Percentiles rank a stretch among this genome's conserved stretches.
phyloP scores from a whole-genome alignment of 2,888 invertebrate genomes.

The Drosophila cracens region DNA sequence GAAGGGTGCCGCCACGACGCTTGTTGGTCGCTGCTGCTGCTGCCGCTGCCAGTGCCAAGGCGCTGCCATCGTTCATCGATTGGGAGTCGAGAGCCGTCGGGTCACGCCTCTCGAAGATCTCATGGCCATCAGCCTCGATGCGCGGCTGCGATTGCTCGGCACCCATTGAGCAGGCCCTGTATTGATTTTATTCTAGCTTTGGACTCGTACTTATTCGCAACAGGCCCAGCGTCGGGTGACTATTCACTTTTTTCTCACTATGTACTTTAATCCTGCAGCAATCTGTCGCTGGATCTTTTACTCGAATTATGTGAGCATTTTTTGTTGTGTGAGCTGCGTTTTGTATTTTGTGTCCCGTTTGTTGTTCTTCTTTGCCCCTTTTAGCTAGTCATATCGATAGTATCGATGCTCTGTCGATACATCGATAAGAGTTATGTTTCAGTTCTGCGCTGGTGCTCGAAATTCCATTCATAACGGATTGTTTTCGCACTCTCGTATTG shows the following conservation, averaged over 20 bases:
- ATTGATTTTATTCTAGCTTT: conserved; percentile 45
- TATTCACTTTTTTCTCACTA: background rate
- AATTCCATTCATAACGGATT: background rate
- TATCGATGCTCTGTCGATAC: conserved; percentile 1
- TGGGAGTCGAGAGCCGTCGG: conserved; percentile 1
- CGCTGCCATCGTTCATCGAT: conserved; percentile 48
- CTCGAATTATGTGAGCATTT: background rate
- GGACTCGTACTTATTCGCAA: background rate
- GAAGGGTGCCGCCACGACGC: conserved; percentile 57
- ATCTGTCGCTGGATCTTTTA: background rate
- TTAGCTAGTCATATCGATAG: background rate
- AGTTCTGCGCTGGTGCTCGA: background rate
- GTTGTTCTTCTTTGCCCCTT: conserved; percentile 4
- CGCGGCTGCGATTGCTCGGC: conserved; percentile 88
- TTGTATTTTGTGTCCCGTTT: conserved; percentile 20
- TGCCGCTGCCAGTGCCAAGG: conserved; percentile 52
- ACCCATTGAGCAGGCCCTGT: conserved; percentile 85
- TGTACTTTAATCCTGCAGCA: background rate
- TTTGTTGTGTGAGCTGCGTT: background rate
- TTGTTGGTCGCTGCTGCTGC: conserved; percentile 74
- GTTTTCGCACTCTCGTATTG: background rate
- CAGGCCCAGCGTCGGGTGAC: background rate
- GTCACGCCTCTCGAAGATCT: conserved; percentile 75
- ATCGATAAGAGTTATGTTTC: background rate
- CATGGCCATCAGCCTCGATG: conserved; percentile 76